phyloP scores from a whole-genome alignment of 2,888 invertebrate species.

The Leucania comma region DNA sequence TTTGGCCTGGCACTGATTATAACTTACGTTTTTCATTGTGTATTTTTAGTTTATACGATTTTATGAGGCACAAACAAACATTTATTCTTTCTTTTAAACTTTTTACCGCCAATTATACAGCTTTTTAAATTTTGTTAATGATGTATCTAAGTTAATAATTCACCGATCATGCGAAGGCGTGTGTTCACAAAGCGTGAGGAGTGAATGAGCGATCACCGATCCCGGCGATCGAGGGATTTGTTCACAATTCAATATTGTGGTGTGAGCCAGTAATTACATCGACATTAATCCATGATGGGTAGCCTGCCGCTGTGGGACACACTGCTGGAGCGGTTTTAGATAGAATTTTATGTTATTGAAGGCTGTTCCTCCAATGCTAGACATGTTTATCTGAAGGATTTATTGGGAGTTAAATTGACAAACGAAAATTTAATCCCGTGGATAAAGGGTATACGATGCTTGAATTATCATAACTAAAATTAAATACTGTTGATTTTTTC shows the following conservation, averaged over 20 bases:
- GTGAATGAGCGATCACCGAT: conserved; percentile 44
- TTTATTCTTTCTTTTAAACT: not conserved
- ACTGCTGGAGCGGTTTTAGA: not conserved
- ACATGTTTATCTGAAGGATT: not conserved
- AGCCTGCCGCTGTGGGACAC: conserved; percentile 31
- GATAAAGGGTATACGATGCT: too few relatives aligned
- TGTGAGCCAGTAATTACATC: conserved; percentile 64
- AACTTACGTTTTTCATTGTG: too few relatives aligned
- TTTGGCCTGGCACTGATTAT: too few relatives aligned
- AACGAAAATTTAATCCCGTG: too few relatives aligned
- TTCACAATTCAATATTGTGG: conserved; percentile 64
- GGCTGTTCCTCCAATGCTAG: not conserved
- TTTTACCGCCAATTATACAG: not conserved
- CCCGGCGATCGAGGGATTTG: conserved; percentile 44
- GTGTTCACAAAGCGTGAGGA: conserved; percentile 8
- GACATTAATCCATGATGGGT: conserved; percentile 51
- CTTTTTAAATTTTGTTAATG: not conserved
- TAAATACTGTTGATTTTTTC: too few relatives aligned
- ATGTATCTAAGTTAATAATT: not conserved
- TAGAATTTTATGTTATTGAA: not conserved
- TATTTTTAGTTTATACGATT: too few relatives aligned
- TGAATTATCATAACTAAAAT: too few relatives aligned
- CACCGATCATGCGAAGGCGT: not conserved
- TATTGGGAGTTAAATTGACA: too few relatives aligned
- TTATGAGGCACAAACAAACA: too few relatives aligned